Conservation (phyloP, 2,797 vertebrate species). For the Yasuhikotakia modesta region DNA sequence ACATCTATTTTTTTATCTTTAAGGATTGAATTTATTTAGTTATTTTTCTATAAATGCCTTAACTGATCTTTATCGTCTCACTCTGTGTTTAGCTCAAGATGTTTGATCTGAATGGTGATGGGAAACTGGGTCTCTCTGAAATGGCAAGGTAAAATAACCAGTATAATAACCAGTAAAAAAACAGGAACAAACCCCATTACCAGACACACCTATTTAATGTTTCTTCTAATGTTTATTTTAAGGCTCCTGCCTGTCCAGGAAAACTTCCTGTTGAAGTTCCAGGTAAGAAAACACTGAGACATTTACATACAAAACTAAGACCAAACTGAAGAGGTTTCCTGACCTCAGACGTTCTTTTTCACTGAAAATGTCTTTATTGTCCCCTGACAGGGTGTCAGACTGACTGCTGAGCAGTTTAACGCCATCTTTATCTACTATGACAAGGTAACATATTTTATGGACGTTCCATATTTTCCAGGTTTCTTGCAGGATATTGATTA, state of each 20-base stretch:
- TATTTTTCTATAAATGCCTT: not conserved
- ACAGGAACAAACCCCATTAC: not conserved
- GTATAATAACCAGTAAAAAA: too few species aligned
- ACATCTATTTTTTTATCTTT: too few species aligned
- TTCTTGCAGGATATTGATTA: constrained; percentile 14
- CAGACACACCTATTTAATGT: not conserved
- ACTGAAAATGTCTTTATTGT: constrained; percentile 36
- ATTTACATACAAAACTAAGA: not conserved
- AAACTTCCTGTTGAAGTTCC: constrained; percentile 82
- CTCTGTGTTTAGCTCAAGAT: constrained; percentile 89
- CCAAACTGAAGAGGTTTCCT: not conserved
- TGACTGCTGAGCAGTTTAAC: constrained; percentile 87
- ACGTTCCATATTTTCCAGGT: too few species aligned
- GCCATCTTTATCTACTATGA: constrained; percentile 91
- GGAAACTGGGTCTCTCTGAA: constrained; percentile 94
- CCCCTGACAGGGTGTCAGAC: constrained; percentile 84
- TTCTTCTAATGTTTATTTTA: constrained; percentile 56
- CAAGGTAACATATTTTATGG: too few species aligned
- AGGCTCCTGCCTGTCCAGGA: constrained; percentile 92
- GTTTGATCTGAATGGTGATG: constrained; percentile 95
- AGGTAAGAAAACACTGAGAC: constrained; percentile 65
- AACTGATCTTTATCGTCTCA: constrained; percentile 73
- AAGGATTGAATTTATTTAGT: too few species aligned
- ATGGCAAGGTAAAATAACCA: constrained; percentile 86
- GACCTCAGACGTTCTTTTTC: not conserved